Evolutionary conservation across 2,797 vertebrate genomes (phyloP).

Genomic region (Lacerta viridis): DNA sequence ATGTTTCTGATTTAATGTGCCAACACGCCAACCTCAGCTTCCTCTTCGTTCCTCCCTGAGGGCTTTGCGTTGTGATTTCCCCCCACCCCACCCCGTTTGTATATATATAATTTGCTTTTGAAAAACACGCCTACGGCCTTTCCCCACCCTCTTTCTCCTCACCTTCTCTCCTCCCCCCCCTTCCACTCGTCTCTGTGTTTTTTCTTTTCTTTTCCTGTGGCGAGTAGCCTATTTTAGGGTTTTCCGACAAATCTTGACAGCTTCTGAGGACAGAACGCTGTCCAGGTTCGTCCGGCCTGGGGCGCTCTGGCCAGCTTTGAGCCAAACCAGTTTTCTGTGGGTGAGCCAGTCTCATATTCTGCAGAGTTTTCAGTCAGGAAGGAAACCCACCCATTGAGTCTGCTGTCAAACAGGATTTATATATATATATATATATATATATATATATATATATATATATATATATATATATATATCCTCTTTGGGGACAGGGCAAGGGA

Average conservation of each 20-base stretch:
- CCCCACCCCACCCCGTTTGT: background rate
- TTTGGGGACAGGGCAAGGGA: conserved; percentile 51
- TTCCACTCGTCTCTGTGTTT: background rate
- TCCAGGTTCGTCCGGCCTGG: conserved; percentile 64
- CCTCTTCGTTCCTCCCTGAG: conserved; percentile 58
- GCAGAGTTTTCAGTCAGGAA: conserved; percentile 77
- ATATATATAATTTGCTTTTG: background rate
- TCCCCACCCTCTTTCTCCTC: conserved; percentile 1
- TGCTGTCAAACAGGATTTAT: conserved; percentile 67
- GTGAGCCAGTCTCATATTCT: conserved; percentile 77
- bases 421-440: no score
- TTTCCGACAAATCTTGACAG: conserved; percentile 42
- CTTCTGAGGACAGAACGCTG: conserved; percentile 24
- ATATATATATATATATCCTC: conserved; percentile 69
- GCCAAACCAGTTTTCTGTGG: conserved; percentile 84
- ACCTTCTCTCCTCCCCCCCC: background rate
- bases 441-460: no score
- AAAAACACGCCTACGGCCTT: conserved; percentile 14
- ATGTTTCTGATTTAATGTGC: conserved; percentile 79
- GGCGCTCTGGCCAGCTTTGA: conserved; percentile 66
- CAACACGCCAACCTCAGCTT: conserved; percentile 56
- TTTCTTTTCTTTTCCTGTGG: conserved; percentile 15
- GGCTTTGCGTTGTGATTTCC: conserved; percentile 28
- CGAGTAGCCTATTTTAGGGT: conserved; percentile 62
- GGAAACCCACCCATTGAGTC: conserved; percentile 78